Evolutionary conservation across 2,888 invertebrate species (phyloP), one percentile per base, ranked within the genome.

Genomic region (Pseudeuparius sepicola): DNA sequence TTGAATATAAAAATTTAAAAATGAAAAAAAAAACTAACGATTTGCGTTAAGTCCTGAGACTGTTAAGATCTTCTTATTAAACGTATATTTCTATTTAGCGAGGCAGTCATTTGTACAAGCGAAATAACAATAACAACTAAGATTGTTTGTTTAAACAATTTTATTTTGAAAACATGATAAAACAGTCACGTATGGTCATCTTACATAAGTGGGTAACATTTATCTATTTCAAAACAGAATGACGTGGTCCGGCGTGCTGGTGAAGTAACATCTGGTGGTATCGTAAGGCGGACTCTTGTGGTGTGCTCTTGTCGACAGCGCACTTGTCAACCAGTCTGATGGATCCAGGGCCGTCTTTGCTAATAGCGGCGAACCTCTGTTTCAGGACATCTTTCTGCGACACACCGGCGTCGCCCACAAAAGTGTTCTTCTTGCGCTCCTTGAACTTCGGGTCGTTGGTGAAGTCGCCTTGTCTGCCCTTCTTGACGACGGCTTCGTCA

Each of bases 211-310:
- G n/a, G n/a, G n/a, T n/a, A n/a, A n/a, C n/a, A n/a, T n/a, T n/a
- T n/a, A n/a, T n/a, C n/a, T n/a, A n/a, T n/a, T n/a, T n/a, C n/a
- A n/a, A n/a, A n/a, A n/a, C n/a, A n/a, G n/a, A n/a, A n/a, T n/a
- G n/a, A n/a, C n/a, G n/a, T n/a, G n/a, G n/a, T n/a, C n/a, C 3
- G 42, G 39, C 6, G 42, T 37, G 15, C 41, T 44, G 17, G 41
- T 44, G 14, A 42, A 39, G 27, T 45, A 46, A 27, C 53, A 53
- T 38, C 48, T 48, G 16, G 46, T 34, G 14, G 45, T 37, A 10
- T 47, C n/a, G 42, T 26, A 43, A 44, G 14, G 50, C 48, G 9
- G 47, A 46, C 13, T 46, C 42, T 16, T 34, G 34, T 9, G 44
- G 42, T 10, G 34, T 41, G 13, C 2, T 36, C 32, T 45, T 43